These are phyloP conservation scores for Actinemys pallida DNA, from an alignment of 2,113 vertebrate genomes.

Conservation along the genomic window DNA sequence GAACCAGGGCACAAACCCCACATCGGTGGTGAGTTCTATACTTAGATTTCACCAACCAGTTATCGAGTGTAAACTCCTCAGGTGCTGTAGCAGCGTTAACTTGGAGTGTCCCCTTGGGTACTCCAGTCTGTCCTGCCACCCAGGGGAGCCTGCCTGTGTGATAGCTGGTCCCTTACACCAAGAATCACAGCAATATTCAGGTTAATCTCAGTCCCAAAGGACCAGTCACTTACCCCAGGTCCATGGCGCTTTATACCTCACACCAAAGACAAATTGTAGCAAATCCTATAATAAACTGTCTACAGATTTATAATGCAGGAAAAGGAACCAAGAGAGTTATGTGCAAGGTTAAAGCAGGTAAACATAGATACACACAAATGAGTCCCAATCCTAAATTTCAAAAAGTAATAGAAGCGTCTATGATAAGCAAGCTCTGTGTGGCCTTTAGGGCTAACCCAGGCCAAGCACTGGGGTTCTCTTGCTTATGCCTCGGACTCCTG, in stretches of 20 bases:
- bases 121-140: neutral
- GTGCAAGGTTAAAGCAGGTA: neutral
- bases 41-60: neutral
- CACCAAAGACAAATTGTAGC: neutral
- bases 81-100: neutral
- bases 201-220: neutral
- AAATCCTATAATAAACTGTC: neutral
- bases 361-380: neutral
- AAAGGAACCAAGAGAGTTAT: neutral
- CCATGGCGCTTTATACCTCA: neutral
- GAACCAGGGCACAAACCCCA: neutral
- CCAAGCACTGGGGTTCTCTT: neutral
- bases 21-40: neutral
- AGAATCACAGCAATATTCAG: neutral
- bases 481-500: neutral
- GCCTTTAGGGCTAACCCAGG: neutral
- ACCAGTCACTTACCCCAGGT: neutral
- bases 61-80: neutral
- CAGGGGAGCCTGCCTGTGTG: neutral
- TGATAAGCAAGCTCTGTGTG: neutral
- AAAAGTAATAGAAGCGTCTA: neutral
- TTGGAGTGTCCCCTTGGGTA: neutral
- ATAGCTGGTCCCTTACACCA: neutral
- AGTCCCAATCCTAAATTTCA: neutral
- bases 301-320: neutral